Evolutionary conservation across 2,113 vertebrate species (phyloP).

Genomic region (Megaleporinus macrocephalus): DNA sequence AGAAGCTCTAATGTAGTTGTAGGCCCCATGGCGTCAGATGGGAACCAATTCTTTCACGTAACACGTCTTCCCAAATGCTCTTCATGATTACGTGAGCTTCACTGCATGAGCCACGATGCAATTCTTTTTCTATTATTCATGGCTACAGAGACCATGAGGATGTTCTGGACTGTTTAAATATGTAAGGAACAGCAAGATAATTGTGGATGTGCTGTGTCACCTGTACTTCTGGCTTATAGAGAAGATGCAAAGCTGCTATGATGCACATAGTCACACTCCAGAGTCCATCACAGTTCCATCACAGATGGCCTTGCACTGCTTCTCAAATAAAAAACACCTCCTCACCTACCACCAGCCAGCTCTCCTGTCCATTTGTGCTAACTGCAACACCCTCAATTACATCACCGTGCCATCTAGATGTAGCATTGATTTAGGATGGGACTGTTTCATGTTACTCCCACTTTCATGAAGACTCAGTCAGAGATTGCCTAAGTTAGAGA

Average conservation of each 20-base stretch:
- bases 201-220: background rate
- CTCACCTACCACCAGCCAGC: too few relatives aligned
- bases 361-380: too few relatives aligned
- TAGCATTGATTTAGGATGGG: too few relatives aligned
- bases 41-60: conserved; percentile 7
- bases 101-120: conserved; percentile 22
- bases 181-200: background rate
- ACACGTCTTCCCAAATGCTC: conserved; percentile 13
- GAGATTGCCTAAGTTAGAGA: too few relatives aligned
- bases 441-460: too few relatives aligned
- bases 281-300: too few relatives aligned
- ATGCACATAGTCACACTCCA: background rate
- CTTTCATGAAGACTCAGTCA: too few relatives aligned
- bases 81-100: background rate
- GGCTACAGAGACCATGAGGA: background rate
- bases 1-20: background rate
- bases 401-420: too few relatives aligned
- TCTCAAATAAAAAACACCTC: too few relatives aligned
- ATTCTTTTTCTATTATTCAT: conserved; percentile 25
- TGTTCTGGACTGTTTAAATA: background rate
- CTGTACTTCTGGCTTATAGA: background rate
- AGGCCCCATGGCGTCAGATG: background rate
- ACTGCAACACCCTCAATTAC: too few relatives aligned
- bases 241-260: background rate
- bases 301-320: background rate